Conservation (phyloP, 2,888 invertebrate species). For the Drosophila prostipennis region DNA sequence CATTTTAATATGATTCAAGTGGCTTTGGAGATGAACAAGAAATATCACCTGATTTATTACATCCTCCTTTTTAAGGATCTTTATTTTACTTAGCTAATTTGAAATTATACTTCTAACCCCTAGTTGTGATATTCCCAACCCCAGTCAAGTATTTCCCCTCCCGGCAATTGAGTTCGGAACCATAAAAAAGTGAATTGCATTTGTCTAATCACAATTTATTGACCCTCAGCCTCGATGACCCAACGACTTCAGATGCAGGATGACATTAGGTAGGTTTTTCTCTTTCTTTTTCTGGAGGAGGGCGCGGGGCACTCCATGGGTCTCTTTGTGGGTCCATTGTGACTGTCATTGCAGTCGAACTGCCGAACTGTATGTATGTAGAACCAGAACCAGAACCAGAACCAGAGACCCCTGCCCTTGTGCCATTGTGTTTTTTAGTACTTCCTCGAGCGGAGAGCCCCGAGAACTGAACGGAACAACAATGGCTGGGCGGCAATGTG, state of each 20-base stretch:
- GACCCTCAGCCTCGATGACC: slow-evolving; percentile 50
- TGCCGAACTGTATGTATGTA: too few relatives aligned
- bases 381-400: too few relatives aligned
- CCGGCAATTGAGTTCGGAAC: neutral
- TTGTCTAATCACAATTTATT: slow-evolving; percentile 57
- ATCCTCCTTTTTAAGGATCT: too few relatives aligned
- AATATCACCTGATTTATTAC: too few relatives aligned
- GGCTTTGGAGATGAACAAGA: too few relatives aligned
- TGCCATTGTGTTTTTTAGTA: slow-evolving; percentile 53
- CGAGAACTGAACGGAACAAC: slow-evolving; percentile 20
- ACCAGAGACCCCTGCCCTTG: neutral
- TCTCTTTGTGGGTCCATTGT: slow-evolving; percentile 20
- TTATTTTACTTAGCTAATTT: neutral
- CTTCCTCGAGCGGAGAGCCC: slow-evolving; percentile 56
- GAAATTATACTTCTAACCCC: too few relatives aligned
- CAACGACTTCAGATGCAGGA: slow-evolving; percentile 24
- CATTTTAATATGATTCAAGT: too few relatives aligned
- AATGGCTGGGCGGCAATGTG: slow-evolving; percentile 63
- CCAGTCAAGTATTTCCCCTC: neutral
- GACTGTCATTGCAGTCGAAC: slow-evolving; percentile 28
- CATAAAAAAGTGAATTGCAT: slow-evolving; percentile 27
- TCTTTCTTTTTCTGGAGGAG: neutral
- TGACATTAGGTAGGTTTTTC: slow-evolving; percentile 4
- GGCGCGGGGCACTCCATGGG: slow-evolving; percentile 29
- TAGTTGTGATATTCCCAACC: neutral